Conservation (phyloP, 2,113 vertebrate genomes). For the Saccopteryx leptura region DNA sequence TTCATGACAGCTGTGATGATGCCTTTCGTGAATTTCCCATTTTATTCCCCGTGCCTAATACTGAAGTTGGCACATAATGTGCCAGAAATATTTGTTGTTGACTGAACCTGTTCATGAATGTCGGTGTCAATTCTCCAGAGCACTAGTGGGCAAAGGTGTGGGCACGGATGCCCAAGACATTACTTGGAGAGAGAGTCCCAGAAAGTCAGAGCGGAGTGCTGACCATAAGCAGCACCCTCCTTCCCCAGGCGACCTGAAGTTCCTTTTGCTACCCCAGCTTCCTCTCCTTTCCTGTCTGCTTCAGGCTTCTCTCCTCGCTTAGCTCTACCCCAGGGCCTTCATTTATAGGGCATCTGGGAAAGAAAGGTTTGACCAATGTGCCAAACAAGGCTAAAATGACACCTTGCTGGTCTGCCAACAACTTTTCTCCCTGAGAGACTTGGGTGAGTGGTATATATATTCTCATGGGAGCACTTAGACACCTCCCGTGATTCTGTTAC, state of each 20-base stretch:
- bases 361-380: neutral
- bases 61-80: neutral
- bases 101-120: constrained; percentile 37
- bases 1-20: neutral
- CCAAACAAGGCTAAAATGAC: constrained; percentile 35
- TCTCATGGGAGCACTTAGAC: neutral
- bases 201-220: neutral
- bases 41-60: constrained; percentile 6
- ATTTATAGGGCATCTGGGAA: constrained; percentile 8
- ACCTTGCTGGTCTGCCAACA: neutral
- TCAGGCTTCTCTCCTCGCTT: constrained; percentile 16
- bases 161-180: neutral
- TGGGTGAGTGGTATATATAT: neutral
- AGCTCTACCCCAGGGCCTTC: neutral
- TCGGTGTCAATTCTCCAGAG: constrained; percentile 49
- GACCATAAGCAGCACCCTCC: neutral
- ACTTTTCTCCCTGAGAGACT: neutral
- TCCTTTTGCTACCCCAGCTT: neutral
- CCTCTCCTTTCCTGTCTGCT: neutral
- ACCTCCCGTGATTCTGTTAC: neutral
- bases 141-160: neutral
- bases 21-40: constrained; percentile 18
- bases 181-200: neutral
- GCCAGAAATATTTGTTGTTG: constrained; percentile 49
- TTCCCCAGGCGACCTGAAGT: constrained; percentile 40